These are phyloP conservation scores for Heliconius sara DNA, from an alignment of 2,888 invertebrate genomes.

Conservation along the genomic window DNA sequence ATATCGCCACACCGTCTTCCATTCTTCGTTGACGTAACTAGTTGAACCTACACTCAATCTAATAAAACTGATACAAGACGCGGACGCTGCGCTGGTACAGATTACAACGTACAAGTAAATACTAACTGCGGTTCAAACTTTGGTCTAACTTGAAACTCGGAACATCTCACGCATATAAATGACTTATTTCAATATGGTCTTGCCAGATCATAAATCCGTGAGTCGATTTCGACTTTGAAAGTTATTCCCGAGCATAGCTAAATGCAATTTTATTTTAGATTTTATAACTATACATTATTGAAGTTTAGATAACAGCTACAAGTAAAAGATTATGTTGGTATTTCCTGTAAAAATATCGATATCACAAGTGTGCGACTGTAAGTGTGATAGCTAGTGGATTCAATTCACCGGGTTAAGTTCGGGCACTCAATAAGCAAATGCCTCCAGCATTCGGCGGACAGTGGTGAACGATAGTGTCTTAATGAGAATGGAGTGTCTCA, in stretches of 20 bases:
- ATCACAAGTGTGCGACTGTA: too few species aligned
- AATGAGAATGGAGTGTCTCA: too few species aligned
- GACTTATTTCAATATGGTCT: slow-evolving; percentile 35
- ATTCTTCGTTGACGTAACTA: too few species aligned
- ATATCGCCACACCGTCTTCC: too few species aligned
- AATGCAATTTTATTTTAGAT: slow-evolving; percentile 16
- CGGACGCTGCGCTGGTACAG: too few species aligned
- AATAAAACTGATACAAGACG: neutral
- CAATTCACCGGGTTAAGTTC: too few species aligned
- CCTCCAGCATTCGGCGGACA: too few species aligned
- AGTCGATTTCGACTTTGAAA: slow-evolving; percentile 26
- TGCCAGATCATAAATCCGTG: slow-evolving; percentile 42
- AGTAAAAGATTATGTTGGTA: neutral
- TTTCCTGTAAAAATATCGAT: neutral
- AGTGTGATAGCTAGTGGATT: too few species aligned
- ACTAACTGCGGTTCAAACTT: too few species aligned
- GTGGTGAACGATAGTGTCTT: too few species aligned
- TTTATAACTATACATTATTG: slow-evolving; percentile 13
- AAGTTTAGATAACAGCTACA: neutral
- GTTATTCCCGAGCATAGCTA: neutral
- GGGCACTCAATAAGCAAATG: too few species aligned
- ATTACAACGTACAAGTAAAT: too few species aligned
- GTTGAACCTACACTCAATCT: neutral
- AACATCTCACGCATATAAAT: slow-evolving; percentile 42
- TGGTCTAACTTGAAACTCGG: slow-evolving; percentile 13